phyloP scores from a whole-genome alignment of 2,888 invertebrate genomes.

The Stramonita haemastoma region DNA sequence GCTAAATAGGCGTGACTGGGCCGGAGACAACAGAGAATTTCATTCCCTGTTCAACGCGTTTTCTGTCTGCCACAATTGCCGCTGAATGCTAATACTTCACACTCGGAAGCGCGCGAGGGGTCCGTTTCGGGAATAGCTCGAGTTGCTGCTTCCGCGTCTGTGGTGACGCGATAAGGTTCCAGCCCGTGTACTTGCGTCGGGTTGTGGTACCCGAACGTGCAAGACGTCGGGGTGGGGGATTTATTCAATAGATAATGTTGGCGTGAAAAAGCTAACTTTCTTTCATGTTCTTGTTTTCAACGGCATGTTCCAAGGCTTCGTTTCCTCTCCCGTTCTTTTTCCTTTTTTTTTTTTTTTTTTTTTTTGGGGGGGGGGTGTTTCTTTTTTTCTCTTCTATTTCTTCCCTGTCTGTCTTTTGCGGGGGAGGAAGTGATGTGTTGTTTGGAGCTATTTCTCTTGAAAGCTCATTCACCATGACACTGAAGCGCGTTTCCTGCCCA shows the following conservation, averaged over 20 bases:
- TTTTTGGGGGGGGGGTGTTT: background rate
- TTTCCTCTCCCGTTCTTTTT: background rate
- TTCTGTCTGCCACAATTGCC: background rate
- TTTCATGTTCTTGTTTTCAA: conserved; percentile 7
- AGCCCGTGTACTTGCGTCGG: background rate
- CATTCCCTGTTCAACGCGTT: conserved; percentile 2
- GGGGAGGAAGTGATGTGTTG: background rate
- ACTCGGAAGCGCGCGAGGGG: background rate
- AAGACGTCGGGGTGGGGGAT: background rate
- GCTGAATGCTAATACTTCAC: background rate
- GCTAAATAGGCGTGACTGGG: conserved; percentile 18
- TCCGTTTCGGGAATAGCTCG: background rate
- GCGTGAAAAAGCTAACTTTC: conserved; percentile 28
- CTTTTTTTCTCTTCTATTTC: background rate
- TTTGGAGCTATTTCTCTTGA: too few species aligned
- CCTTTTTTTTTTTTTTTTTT: background rate
- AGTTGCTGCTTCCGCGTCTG: background rate
- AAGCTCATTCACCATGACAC: too few species aligned
- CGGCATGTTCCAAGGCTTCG: background rate
- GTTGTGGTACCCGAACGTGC: background rate
- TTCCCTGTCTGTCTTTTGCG: background rate
- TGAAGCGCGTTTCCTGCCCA: too few species aligned
- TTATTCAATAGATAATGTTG: conserved; percentile 26
- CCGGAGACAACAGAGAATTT: background rate
- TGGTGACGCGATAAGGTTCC: background rate